A percentile compares a stretch with the other conserved stretches of the same genome.
phyloP scores from a whole-genome alignment of 2,888 invertebrate species.

The Conistra vaccinii region DNA sequence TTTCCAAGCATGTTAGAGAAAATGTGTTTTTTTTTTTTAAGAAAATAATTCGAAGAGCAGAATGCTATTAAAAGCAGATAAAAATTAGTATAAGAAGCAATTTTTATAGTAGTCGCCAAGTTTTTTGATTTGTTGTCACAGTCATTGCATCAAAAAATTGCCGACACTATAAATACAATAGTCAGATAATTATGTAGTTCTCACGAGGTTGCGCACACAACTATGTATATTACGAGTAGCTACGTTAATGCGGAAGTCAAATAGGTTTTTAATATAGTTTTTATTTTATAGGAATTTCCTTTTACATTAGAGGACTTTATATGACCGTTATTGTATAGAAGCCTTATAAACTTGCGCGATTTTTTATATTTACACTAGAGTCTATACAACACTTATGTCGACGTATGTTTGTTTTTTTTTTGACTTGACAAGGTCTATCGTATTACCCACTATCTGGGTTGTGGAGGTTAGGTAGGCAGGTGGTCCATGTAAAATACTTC shows the following conservation, averaged over 20 bases:
- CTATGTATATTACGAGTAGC: conserved; percentile 12
- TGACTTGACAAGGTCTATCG: not conserved
- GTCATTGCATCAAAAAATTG: conserved; percentile 43
- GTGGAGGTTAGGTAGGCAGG: not conserved
- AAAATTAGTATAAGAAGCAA: not conserved
- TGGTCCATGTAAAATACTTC: not conserved
- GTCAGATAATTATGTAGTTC: conserved; percentile 28
- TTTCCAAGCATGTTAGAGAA: too few species aligned
- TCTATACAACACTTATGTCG: too few species aligned
- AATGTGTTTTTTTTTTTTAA: not conserved
- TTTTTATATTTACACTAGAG: not conserved
- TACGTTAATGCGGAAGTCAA: conserved; percentile 25
- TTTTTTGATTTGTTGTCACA: conserved; percentile 34
- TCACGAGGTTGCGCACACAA: conserved; percentile 25
- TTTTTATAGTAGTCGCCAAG: not conserved
- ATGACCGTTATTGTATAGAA: not conserved
- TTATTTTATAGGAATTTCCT: not conserved
- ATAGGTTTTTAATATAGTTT: conserved; percentile 37
- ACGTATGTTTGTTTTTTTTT: not conserved
- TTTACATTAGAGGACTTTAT: not conserved
- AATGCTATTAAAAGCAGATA: not conserved
- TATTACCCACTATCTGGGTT: not conserved
- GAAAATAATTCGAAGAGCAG: not conserved
- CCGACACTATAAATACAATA: conserved; percentile 29
- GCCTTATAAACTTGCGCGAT: not conserved